Evolutionary conservation across 1,140 invertebrate species (phyloP), one percentile per base, ranked within the genome.

Genomic region (Goniozus legneri): DNA sequence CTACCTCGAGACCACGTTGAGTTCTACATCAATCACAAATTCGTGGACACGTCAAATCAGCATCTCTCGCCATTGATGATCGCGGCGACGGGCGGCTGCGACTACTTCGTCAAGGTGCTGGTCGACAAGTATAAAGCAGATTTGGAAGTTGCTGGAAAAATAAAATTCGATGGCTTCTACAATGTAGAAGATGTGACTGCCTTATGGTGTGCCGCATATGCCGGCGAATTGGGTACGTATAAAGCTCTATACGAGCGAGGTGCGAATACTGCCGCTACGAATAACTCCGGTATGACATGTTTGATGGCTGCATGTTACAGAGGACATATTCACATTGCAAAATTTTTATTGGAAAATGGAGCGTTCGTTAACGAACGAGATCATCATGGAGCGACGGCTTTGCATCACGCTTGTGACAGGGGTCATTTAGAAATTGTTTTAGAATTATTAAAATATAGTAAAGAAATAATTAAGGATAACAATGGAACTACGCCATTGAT

Each of bases 251-350:
- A 86, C 1, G 78, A 88, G 46, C 84, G 89, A 60, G 80, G 82
- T 8, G 91, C 91, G 0, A 83, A 95, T 67, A 84, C 95, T 52
- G 85, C 93, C 63, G 85, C 87, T 51, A 85, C 91, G 0, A 95
- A 95, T 71, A 85, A 88, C 59, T 91, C 89, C 55, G 92, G 93
- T 64, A 94, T 96, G 67, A 95, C 93, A 1, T 96, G 92, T 64
- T 76, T 97, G 8, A 97, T 97, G 95, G 95, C 97, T 50, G 90
- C 93, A 24, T 83, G 91, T 7, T 95, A 94, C 64, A 95, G 92
- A 69, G 92, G 87, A 45, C 85, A 89, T 71, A 67, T 83, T 45
- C 82, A 88, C 69, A 81, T 89, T 53, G 87, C 89, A 57, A 80
- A 82, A 55, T 94, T 87, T 71, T 76, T 97, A 8, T 75, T 97